Percentiles rank a stretch among this genome's conserved stretches.
These are phyloP conservation scores for Eufriesea mexicana DNA, from an alignment of 1,140 invertebrate species.

Conservation along the genomic window DNA sequence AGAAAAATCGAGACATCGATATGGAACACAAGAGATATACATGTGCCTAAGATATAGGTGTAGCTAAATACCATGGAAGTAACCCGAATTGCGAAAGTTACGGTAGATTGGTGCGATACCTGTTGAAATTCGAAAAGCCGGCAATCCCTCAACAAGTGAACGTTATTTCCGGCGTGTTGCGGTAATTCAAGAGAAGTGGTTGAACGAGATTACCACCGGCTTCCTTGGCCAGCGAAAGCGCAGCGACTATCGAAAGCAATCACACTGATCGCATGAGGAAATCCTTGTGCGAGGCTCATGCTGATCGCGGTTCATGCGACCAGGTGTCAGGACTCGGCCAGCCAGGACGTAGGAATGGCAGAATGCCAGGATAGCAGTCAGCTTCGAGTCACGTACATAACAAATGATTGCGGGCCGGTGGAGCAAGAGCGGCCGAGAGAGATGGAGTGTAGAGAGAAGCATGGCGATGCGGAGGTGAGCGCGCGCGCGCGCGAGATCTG, in stretches of 20 bases:
- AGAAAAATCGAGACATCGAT: too few relatives aligned
- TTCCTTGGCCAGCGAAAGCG: background rate
- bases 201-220: too few relatives aligned
- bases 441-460: conserved; percentile 22
- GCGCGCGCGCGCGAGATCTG: conserved; percentile 70
- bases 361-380: conserved; percentile 75
- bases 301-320: conserved; percentile 44
- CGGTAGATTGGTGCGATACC: too few relatives aligned
- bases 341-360: conserved; percentile 72
- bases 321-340: conserved; percentile 60
- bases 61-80: too few relatives aligned
- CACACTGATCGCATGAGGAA: conserved; percentile 19
- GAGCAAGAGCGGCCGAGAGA: conserved; percentile 37
- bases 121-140: background rate
- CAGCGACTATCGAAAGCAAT: conserved; percentile 17
- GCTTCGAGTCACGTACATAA: conserved; percentile 80
- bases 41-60: too few relatives aligned
- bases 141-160: background rate
- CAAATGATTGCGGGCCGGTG: conserved; percentile 77
- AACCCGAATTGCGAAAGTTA: too few relatives aligned
- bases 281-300: conserved; percentile 29
- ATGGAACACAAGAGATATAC: too few relatives aligned
- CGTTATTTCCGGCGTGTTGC: background rate
- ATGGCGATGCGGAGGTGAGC: conserved; percentile 42
- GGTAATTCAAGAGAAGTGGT: background rate